phyloP scores from a whole-genome alignment of 2,888 invertebrate genomes.

The Cynaeus angustus region DNA sequence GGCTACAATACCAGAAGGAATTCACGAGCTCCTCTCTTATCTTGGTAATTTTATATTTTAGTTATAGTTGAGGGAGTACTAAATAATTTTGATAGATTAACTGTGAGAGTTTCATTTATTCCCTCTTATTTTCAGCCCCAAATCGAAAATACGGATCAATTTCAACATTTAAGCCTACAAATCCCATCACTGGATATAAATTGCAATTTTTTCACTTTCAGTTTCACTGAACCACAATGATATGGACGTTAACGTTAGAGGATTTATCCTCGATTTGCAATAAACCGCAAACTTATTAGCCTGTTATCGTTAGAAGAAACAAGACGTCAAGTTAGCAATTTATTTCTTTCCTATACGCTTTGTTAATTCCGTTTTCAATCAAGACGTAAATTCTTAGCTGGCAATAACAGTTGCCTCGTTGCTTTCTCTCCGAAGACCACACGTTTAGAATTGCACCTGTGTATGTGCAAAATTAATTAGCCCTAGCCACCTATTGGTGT shows the following conservation, averaged over 20 bases:
- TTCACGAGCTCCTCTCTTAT: background rate
- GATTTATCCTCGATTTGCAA: background rate
- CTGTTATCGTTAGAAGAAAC: constrained; percentile 2
- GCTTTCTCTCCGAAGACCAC: constrained; percentile 17
- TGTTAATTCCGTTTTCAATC: constrained; percentile 28
- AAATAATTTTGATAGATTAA: background rate
- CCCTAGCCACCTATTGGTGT: constrained; percentile 28
- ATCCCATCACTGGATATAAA: constrained; percentile 32
- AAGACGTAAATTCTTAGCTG: constrained; percentile 17
- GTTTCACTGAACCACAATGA: constrained; percentile 11
- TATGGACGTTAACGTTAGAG: background rate
- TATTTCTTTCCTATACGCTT: constrained; percentile 10
- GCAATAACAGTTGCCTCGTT: constrained; percentile 26
- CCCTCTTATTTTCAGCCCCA: constrained; percentile 16
- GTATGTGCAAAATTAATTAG: constrained; percentile 41
- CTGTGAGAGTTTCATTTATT: constrained; percentile 20
- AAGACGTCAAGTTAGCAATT: constrained; percentile 2
- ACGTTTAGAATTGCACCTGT: constrained; percentile 22
- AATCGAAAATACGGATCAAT: constrained; percentile 26
- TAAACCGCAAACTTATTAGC: background rate
- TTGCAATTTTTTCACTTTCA: constrained; percentile 35
- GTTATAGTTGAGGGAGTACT: background rate
- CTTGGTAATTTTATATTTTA: background rate
- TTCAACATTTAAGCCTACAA: constrained; percentile 27
- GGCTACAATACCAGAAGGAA: background rate